These are phyloP conservation scores for Microctonus brassicae DNA, from an alignment of 2,888 invertebrate genomes.

Conservation along the genomic window DNA sequence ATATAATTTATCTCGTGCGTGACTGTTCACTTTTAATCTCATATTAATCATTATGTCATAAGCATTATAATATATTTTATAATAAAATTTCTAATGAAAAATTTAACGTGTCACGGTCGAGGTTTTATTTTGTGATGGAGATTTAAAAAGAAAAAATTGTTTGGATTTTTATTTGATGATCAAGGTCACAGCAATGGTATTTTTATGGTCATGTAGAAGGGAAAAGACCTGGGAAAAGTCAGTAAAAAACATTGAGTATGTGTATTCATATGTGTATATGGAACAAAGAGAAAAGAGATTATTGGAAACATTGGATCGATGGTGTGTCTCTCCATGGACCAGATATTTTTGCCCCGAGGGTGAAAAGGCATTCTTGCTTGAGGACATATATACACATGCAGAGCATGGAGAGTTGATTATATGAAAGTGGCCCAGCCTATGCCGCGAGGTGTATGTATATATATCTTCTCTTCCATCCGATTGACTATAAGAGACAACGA, in stretches of 20 bases:
- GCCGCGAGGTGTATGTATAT: not conserved
- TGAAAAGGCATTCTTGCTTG: conserved; percentile 27
- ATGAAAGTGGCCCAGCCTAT: conserved; percentile 35
- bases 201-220: not conserved
- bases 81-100: not conserved
- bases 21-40: not conserved
- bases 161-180: no score
- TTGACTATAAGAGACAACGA: conserved; percentile 6
- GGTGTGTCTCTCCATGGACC: not conserved
- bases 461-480: conserved; percentile 4
- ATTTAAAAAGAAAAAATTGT: not conserved
- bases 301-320: not conserved
- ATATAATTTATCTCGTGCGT: not conserved
- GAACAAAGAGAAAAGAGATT: not conserved
- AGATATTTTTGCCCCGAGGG: conserved; percentile 31
- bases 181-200: no score
- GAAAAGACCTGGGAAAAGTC: no score
- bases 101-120: not conserved
- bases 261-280: not conserved
- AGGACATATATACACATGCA: not conserved
- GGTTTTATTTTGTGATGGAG: not conserved
- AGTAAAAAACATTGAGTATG: no score
- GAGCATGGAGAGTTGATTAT: not conserved
- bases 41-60: not conserved
- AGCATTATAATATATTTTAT: not conserved